These are phyloP conservation scores for Agrotis segetum DNA, from an alignment of 2,888 invertebrate species.

Conservation along the genomic window DNA sequence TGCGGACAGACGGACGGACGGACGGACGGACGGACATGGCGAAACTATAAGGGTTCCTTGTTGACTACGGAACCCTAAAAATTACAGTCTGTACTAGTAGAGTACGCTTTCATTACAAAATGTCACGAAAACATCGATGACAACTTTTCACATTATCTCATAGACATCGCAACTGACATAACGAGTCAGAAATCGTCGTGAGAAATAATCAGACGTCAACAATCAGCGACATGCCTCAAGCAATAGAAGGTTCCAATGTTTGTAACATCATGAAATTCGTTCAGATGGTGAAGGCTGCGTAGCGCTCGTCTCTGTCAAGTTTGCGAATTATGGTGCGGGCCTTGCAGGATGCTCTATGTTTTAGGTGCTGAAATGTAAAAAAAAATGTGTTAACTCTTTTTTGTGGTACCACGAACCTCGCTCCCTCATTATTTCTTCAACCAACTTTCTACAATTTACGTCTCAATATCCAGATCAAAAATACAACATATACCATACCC, in stretches of 20 bases:
- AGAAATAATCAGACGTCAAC: constrained; percentile 34
- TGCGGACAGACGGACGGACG: too few species aligned
- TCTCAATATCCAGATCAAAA: too few species aligned
- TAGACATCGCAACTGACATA: constrained; percentile 32
- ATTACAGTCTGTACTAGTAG: too few species aligned
- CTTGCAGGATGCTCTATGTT: not conserved
- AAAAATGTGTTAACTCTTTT: not conserved
- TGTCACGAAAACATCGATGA: too few species aligned
- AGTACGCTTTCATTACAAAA: too few species aligned
- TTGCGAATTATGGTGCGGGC: constrained; percentile 90
- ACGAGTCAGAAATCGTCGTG: constrained; percentile 21
- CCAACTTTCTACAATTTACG: too few species aligned
- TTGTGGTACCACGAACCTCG: not conserved
- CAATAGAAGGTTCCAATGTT: constrained; percentile 67
- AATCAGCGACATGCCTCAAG: constrained; percentile 36
- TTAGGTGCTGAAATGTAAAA: constrained; percentile 61
- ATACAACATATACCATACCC: constrained; percentile 87
- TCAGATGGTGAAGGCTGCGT: constrained; percentile 92
- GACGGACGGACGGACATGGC: too few species aligned
- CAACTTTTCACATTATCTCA: too few species aligned
- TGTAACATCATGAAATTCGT: not conserved
- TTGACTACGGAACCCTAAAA: too few species aligned
- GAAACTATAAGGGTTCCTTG: too few species aligned
- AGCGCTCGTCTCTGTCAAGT: constrained; percentile 97
- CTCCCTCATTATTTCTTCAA: too few species aligned